Conservation (phyloP, 2,888 invertebrate genomes). For the Drosophila flavopinicola region DNA sequence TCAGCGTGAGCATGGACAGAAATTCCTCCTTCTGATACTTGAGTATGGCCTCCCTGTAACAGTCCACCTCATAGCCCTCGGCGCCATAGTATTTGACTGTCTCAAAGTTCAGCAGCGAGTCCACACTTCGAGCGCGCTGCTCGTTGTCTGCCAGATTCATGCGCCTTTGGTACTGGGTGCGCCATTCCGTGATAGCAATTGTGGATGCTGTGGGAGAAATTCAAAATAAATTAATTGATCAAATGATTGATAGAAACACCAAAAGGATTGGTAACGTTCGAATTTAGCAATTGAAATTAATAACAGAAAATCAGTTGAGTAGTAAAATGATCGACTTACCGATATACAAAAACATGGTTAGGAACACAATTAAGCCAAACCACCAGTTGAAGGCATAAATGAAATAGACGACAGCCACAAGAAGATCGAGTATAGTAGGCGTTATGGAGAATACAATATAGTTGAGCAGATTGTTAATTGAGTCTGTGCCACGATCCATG, state of each 20-base stretch:
- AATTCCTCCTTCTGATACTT: conserved; percentile 96
- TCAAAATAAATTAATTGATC: not conserved
- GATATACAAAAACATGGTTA: conserved; percentile 96
- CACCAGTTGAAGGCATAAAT: conserved; percentile 94
- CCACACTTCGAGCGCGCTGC: conserved; percentile 95
- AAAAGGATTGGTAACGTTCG: too few species aligned
- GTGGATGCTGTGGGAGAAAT: conserved; percentile 86
- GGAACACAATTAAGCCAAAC: conserved; percentile 97
- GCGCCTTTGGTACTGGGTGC: conserved; percentile 96
- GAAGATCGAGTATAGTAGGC: conserved; percentile 96
- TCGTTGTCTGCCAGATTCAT: conserved; percentile 98
- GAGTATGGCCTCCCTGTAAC: conserved; percentile 93
- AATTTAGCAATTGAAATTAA: too few species aligned
- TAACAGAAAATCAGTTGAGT: too few species aligned
- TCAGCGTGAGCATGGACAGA: conserved; percentile 92
- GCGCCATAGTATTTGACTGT: conserved; percentile 99
- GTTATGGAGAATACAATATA: conserved; percentile 96
- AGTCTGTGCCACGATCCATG: conserved; percentile 98
- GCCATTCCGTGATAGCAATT: conserved; percentile 97
- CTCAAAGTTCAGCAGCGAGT: conserved; percentile 98
- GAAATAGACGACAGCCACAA: conserved; percentile 96
- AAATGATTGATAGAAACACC: too few species aligned
- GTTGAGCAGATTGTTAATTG: conserved; percentile 96
- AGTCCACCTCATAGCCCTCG: conserved; percentile 94
- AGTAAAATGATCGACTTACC: conserved; percentile 86